Percentiles rank a stretch among this genome's conserved stretches.
Conservation (phyloP, 2,113 vertebrate species). For the Tupaia chinensis region DNA sequence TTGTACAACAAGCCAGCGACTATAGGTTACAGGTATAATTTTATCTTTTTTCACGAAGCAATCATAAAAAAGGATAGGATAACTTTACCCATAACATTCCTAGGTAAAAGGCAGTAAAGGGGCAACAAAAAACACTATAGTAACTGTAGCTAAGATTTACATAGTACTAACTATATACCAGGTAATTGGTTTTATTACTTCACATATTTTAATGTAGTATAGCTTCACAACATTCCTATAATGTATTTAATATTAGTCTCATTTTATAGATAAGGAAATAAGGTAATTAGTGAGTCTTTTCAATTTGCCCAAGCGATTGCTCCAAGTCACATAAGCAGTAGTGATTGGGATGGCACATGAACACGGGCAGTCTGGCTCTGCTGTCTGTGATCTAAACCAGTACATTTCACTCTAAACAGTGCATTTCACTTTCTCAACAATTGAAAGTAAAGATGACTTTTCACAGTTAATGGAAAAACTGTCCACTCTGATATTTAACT, state of each 20-base stretch:
- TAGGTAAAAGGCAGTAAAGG: background rate
- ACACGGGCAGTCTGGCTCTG: background rate
- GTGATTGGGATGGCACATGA: background rate
- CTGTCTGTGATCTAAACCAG: background rate
- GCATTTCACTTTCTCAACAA: slow-evolving; percentile 8
- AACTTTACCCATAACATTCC: background rate
- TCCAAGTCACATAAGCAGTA: background rate
- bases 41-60: background rate
- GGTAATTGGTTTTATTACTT: background rate
- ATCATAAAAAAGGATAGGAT: background rate
- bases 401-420: background rate
- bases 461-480: background rate
- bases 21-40: background rate
- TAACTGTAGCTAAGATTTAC: background rate
- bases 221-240: background rate
- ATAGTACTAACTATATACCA: background rate
- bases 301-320: background rate
- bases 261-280: slow-evolving; percentile 35
- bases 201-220: slow-evolving; percentile 1
- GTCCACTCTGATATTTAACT: background rate
- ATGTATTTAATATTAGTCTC: background rate
- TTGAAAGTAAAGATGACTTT: slow-evolving; percentile 7
- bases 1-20: background rate
- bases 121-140: background rate
- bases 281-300: no score